Base-by-base conservation (phyloP, 2,888 invertebrate species). In the Tortrix viridana region DNA sequence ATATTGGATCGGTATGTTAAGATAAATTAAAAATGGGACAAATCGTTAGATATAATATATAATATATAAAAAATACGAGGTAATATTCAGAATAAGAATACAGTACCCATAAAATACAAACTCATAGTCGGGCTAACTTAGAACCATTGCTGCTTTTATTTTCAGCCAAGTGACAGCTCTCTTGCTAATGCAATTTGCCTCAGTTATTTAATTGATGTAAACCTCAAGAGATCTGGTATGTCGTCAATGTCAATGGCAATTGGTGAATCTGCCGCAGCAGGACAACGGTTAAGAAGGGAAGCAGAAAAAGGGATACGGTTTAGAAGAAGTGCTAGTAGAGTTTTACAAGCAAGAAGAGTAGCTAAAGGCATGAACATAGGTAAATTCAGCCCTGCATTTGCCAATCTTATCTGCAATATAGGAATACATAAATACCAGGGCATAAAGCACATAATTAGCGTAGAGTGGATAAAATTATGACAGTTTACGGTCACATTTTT, bases 321-420 rank as follows among this genome's bases (percentile, higher is more conserved):
- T 67, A 83, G 85, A 69, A 79, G 89, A 74, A 92, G 92, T 73
- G 92, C 92, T 49, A 82, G 91, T 26, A 82, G 88, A 76, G 83
- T 92, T 62, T 81, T 92, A 23, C 91, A 92, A 77, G 92, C 92
- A 16, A 76, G 85, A 49, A 78, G 92, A 67, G 85, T 92, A 55
- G 92, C 86, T 12, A 92, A 86, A 69, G 88, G 89, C 57, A 85
- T 92, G 89, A 92, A 92, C 73, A 89, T 92, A 66, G 89, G 92
- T 89, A 73, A 67, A 69, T 20, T 64, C 2, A 47, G 2, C 18
- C 18, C 9, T 44, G 12, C 18, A 16, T 19, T 18, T 9, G 6
- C 9, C 19, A 19, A 4, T 5, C 12, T 32, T 20, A 43, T n/a
- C 26, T 7, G 16, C 2, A n/a, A 44, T 0, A 26, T 9, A 1